phyloP scores from a whole-genome alignment of 2,888 invertebrate species.

The Diarsia mendica region DNA sequence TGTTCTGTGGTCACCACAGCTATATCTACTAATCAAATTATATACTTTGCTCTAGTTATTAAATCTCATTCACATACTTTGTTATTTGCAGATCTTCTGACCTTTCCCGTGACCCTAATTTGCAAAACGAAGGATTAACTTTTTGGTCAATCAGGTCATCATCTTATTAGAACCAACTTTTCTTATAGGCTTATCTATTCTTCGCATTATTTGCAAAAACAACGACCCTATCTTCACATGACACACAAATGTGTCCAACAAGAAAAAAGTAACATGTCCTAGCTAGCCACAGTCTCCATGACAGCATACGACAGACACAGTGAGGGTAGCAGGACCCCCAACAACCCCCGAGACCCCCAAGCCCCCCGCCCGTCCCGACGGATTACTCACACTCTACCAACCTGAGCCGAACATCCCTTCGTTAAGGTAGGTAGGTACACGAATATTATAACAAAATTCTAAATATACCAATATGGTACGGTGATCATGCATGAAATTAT shows the following conservation, averaged over 20 bases:
- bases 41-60: not conserved
- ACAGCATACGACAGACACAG: constrained; percentile 64
- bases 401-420: constrained; percentile 71
- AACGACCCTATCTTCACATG: not conserved
- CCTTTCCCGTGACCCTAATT: not conserved
- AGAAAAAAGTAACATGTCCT: constrained; percentile 40
- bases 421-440: constrained; percentile 61
- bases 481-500: constrained; percentile 82
- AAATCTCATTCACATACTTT: not conserved
- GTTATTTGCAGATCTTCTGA: not conserved
- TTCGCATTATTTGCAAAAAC: not conserved
- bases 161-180: not conserved
- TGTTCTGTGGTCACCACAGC: no score
- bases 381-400: constrained; percentile 82
- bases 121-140: not conserved
- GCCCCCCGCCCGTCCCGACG: constrained; percentile 77
- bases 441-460: constrained; percentile 81
- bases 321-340: constrained; percentile 65
- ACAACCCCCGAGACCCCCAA: constrained; percentile 25
- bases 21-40: not conserved
- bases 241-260: constrained; percentile 14
- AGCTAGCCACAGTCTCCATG: constrained; percentile 68
- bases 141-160: not conserved
- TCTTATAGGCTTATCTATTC: not conserved
- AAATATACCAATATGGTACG: constrained; percentile 82